These are phyloP conservation scores for Eurystomus gularis DNA, from an alignment of 2,113 vertebrate species.

Conservation along the genomic window DNA sequence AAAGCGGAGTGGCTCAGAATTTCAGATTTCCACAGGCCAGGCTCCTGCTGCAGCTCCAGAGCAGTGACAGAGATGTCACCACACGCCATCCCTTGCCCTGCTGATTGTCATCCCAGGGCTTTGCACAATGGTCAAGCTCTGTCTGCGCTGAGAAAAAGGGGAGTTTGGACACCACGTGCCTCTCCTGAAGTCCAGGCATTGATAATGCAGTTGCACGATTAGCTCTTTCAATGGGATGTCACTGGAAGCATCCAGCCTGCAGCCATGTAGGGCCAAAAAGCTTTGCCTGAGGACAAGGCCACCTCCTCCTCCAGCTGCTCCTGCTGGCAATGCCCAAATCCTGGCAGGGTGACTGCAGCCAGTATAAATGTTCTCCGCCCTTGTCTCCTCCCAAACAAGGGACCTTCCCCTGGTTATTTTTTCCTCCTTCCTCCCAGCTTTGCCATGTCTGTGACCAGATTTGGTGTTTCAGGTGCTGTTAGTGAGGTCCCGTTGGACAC, in stretches of 20 bases:
- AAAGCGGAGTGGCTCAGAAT: conserved; percentile 13
- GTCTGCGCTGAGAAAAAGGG: neutral
- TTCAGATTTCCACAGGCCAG: rapidly evolving
- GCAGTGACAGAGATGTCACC: rapidly evolving
- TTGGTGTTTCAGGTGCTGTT: neutral
- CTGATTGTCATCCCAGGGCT: neutral
- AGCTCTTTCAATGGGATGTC: neutral
- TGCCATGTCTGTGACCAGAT: neutral
- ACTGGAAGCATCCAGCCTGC: neutral
- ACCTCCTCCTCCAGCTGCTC: neutral
- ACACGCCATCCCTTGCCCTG: rapidly evolving
- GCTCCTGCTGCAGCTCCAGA: neutral
- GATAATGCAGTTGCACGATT: neutral
- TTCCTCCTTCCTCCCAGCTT: neutral
- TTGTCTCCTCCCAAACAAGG: neutral
- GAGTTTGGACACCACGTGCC: rapidly evolving
- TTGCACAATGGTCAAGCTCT: neutral
- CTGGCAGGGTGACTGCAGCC: too few species aligned
- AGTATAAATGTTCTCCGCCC: too few species aligned
- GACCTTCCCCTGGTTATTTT: neutral
- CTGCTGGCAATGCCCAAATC: neutral
- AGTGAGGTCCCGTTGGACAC: neutral
- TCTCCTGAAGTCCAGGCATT: neutral
- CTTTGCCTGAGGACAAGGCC: neutral
- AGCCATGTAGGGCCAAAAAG: neutral